Conservation (phyloP, 2,888 invertebrate species). For the Endotricha flammealis region DNA sequence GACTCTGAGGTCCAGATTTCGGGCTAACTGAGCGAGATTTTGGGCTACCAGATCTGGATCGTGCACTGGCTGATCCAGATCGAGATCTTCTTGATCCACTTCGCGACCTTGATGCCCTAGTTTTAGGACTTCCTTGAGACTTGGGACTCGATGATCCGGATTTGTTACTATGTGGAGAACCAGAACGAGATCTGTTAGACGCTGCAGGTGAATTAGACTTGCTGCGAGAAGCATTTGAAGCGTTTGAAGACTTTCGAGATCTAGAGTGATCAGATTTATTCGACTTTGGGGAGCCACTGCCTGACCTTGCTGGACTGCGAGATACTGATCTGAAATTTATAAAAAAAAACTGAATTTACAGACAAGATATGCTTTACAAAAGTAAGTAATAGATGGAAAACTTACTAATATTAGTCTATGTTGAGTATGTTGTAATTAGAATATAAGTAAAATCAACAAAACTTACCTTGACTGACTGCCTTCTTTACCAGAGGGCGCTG, state of each 20-base stretch:
- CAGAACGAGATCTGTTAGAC: constrained; percentile 54
- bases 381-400: no score
- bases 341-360: neutral
- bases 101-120: constrained; percentile 50
- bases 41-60: constrained; percentile 46
- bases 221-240: constrained; percentile 55
- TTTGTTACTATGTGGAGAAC: constrained; percentile 63
- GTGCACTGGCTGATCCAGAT: constrained; percentile 44
- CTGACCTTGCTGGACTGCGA: constrained; percentile 58
- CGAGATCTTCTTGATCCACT: constrained; percentile 54
- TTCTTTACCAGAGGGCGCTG: constrained; percentile 58
- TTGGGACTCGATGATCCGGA: constrained; percentile 66
- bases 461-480: constrained; percentile 59
- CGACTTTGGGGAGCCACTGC: constrained; percentile 66
- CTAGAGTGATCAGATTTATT: constrained; percentile 48
- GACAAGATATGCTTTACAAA: no score
- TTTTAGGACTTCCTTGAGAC: constrained; percentile 57
- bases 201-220: constrained; percentile 65
- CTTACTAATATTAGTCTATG: no score
- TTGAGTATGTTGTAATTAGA: no score
- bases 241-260: constrained; percentile 55
- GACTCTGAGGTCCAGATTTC: constrained; percentile 40
- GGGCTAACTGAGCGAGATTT: constrained; percentile 41
- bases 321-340: constrained; percentile 56
- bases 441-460: no score